These are phyloP conservation scores for Rhinichthys osculus DNA, from an alignment of 2,797 vertebrate species.

Conservation along the genomic window DNA sequence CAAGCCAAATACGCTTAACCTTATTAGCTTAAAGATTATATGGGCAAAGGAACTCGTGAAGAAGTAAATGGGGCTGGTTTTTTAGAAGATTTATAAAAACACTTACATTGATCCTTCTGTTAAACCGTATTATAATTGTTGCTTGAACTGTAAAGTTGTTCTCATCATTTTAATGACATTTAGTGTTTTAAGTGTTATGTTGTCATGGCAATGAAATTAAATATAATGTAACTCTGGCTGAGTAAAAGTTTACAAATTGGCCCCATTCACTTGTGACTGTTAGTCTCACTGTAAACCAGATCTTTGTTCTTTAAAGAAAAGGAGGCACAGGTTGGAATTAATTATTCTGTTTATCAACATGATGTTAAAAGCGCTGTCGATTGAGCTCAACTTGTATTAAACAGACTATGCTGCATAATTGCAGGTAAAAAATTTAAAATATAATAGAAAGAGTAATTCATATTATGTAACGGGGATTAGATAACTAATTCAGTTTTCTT, in stretches of 20 bases:
- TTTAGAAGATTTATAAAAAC: not conserved
- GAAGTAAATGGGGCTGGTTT: not conserved
- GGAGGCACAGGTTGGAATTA: not conserved
- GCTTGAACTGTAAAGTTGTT: not conserved
- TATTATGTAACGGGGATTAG: conserved; percentile 42
- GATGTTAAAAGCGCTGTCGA: not conserved
- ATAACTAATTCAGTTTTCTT: conserved; percentile 37
- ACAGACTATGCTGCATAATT: conserved; percentile 1
- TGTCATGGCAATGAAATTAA: not conserved
- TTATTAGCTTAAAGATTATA: too few species aligned
- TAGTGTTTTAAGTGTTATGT: not conserved
- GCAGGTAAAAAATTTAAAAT: conserved; percentile 2
- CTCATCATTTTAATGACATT: not conserved
- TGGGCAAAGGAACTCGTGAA: too few species aligned
- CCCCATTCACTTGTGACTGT: not conserved
- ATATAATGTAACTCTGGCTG: not conserved
- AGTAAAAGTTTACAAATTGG: not conserved
- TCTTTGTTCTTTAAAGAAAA: not conserved
- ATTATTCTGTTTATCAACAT: not conserved
- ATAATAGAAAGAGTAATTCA: not conserved
- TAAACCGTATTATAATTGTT: not conserved
- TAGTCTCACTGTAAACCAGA: not conserved
- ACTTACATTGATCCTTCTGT: not conserved
- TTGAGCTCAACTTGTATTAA: not conserved
- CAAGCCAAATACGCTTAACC: too few species aligned